Percentiles rank a stretch among this genome's conserved stretches.
Evolutionary conservation across 1,140 invertebrate species (phyloP).

Genomic region (Rhizoglyphus robini): DNA sequence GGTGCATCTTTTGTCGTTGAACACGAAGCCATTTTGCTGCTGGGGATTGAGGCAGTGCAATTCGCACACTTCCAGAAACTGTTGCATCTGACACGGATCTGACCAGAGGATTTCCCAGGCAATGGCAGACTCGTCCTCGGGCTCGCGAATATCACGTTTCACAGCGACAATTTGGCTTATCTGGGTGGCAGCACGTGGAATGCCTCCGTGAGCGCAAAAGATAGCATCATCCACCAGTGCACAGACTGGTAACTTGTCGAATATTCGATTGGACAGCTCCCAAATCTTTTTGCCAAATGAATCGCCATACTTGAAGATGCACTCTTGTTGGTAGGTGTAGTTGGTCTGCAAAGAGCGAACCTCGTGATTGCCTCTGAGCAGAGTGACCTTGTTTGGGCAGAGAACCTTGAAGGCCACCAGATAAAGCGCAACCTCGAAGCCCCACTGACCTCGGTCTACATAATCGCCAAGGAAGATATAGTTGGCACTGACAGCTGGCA

Average conservation of each 20-base stretch:
- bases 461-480: constrained; percentile 53
- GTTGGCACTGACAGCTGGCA: constrained; percentile 42
- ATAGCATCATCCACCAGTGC: constrained; percentile 54
- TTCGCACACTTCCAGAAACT: constrained; percentile 20
- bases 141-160: constrained; percentile 42
- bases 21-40: constrained; percentile 43
- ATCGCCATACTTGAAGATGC: constrained; percentile 50
- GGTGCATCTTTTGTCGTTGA: constrained; percentile 50
- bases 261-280: constrained; percentile 51
- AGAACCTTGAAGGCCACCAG: constrained; percentile 50
- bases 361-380: constrained; percentile 52
- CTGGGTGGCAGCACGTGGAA: constrained; percentile 42
- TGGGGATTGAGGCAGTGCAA: not conserved
- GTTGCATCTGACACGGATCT: constrained; percentile 45
- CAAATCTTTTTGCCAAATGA: constrained; percentile 45
- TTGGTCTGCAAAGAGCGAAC: constrained; percentile 49
- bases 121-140: constrained; percentile 49
- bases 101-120: no score
- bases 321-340: constrained; percentile 54
- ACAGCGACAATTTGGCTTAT: constrained; percentile 36
- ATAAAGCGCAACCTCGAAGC: constrained; percentile 42
- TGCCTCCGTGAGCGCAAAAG: constrained; percentile 59
- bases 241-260: constrained; percentile 54
- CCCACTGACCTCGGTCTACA: constrained; percentile 47
- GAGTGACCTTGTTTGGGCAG: constrained; percentile 44